Base-by-base conservation (phyloP, 2,113 vertebrate genomes). In the Corydoras sp. region DNA sequence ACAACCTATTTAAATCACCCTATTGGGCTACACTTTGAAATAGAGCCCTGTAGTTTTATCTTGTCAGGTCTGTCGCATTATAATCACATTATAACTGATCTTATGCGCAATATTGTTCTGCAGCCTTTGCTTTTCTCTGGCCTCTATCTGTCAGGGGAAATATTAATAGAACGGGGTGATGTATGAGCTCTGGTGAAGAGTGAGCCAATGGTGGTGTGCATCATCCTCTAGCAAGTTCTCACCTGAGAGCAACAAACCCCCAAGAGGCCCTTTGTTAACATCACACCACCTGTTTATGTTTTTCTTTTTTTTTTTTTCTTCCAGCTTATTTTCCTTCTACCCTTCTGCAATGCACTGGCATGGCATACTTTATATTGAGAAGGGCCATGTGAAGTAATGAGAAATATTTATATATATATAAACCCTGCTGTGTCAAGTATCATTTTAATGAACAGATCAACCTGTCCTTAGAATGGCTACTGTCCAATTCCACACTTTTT, bases 91-190 rank as follows among this genome's bases (percentile, higher is more conserved):
- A 65, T 58, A 49, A 71, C 77, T 72, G 80, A 81, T 80, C 62
- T 78, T 62, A 56, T 72, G 69, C 55, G 50, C 74, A 31, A 62
- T 75, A 66, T 79, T 64, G 62, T 81, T 81, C 74, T 69, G 72
- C 72, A 75, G 54, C 68, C 49, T 61, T 73, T 65, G 76, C 75
- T 58, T 55, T 68, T 75, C 69, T 49, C 65, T 77, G 81, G 58
- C 76, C 81, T 80, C 76, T 80, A 80, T 79, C 80, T 81, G 79
- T 82, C 80, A 81, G n/a, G 59, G 31, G 59, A 72, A 77, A 65
- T 85, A 82, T 83, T 81, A 77, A 82, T 83, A 76, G 71, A 32
- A 29, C 5, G 56, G 29, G 62, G 66, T 81, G 79, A 82, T 82
- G 58, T 77, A 81, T 76, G 79, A 75, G 77, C 66, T 61, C 54